Percentiles rank a stretch among this genome's conserved stretches.
phyloP scores from a whole-genome alignment of 2,888 invertebrate genomes.

The Diaphora mendica region DNA sequence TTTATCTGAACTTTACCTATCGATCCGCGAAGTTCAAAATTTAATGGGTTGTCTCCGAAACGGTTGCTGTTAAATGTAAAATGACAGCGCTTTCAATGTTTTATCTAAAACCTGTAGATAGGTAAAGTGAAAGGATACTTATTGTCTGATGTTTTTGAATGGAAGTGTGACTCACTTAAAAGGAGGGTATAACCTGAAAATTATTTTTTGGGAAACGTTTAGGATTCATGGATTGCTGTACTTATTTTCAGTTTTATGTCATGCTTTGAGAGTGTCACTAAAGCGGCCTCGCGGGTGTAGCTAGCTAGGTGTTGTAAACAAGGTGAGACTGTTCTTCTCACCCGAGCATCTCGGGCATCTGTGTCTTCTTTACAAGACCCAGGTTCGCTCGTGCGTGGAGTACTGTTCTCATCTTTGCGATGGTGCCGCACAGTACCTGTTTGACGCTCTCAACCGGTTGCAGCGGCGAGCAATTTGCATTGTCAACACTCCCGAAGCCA shows the following conservation, averaged over 20 bases:
- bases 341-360: no score
- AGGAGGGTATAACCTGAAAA: neutral
- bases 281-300: no score
- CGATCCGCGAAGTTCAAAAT: constrained; percentile 7
- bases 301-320: no score
- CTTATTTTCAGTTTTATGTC: neutral
- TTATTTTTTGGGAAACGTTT: neutral
- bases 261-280: no score
- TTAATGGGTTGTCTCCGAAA: constrained; percentile 18
- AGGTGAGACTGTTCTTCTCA: no score
- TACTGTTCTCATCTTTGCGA: no score
- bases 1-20: constrained; percentile 3
- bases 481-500: no score
- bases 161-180: neutral
- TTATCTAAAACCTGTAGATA: neutral
- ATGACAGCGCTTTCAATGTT: constrained; percentile 23
- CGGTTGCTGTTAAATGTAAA: constrained; percentile 24
- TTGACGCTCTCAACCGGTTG: no score
- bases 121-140: neutral
- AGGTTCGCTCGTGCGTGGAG: no score
- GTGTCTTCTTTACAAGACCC: no score
- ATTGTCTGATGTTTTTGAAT: neutral
- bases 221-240: constrained; percentile 29
- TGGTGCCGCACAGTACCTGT: no score
- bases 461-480: no score